A percentile compares a stretch with the other conserved stretches of the same genome.
Conservation (phyloP, 1,140 invertebrate species). For the Harpegnathos saltator region DNA sequence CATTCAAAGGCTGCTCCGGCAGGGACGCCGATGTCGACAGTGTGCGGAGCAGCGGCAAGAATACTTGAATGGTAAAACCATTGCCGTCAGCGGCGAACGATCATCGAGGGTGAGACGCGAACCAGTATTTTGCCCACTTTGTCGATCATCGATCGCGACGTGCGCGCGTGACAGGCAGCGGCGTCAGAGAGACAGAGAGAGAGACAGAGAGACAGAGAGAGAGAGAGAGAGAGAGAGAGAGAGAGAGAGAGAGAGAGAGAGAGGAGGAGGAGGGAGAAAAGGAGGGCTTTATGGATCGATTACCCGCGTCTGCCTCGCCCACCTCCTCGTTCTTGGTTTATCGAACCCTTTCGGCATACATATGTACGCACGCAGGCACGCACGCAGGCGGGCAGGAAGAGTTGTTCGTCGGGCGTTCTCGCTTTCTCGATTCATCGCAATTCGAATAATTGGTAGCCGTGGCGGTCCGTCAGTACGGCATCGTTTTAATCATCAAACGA, state of each 20-base stretch:
- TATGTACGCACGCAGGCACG: no score
- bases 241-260: neutral
- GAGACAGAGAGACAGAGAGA: no score
- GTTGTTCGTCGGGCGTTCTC: neutral
- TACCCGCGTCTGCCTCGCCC: neutral
- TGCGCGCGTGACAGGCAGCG: neutral
- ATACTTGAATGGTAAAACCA: slow-evolving; percentile 26
- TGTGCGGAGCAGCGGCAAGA: neutral
- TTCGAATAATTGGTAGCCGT: neutral
- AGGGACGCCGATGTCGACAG: neutral
- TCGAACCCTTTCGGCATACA: neutral
- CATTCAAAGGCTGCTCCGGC: slow-evolving; percentile 56
- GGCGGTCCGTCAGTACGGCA: neutral
- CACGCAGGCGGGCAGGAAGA: neutral
- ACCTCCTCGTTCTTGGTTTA: neutral
- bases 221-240: neutral
- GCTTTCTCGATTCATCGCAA: neutral
- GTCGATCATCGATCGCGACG: slow-evolving; percentile 32
- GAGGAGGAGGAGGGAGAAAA: no score
- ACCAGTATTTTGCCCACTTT: neutral
- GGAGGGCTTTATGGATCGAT: neutral
- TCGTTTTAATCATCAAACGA: slow-evolving; percentile 39
- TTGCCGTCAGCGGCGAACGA: slow-evolving; percentile 11
- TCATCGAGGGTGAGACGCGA: neutral
- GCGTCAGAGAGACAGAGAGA: neutral